Evolutionary conservation across 2,797 vertebrate genomes (phyloP).

Genomic region (Myripristis murdjan): DNA sequence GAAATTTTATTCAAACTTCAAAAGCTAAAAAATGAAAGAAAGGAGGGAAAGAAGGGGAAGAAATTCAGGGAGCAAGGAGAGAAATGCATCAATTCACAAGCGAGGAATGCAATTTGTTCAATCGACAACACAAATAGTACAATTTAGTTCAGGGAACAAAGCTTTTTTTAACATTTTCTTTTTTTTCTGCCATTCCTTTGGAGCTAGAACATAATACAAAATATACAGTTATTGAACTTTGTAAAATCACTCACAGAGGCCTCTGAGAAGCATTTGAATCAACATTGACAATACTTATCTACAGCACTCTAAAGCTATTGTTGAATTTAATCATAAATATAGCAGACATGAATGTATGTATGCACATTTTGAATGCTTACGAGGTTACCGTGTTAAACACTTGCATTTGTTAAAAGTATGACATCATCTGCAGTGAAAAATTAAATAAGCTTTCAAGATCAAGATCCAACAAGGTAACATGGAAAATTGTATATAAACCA

Average conservation of each 20-base stretch:
- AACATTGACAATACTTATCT: conserved; percentile 90
- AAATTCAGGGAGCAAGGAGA: conserved; percentile 73
- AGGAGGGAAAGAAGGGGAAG: conserved; percentile 66
- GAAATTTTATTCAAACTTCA: conserved; percentile 89
- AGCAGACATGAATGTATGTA: conserved; percentile 81
- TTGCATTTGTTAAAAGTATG: conserved; percentile 81
- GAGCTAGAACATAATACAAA: conserved; percentile 93
- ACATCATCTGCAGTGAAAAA: conserved; percentile 84
- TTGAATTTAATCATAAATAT: conserved; percentile 87
- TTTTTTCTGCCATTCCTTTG: conserved; percentile 86
- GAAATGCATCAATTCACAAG: conserved; percentile 87
- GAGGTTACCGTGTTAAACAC: conserved; percentile 84
- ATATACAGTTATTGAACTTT: conserved; percentile 92
- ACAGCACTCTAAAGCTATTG: conserved; percentile 88
- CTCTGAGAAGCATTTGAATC: conserved; percentile 89
- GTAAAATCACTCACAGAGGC: conserved; percentile 91
- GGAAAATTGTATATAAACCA: conserved; percentile 75
- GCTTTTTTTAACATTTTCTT: conserved; percentile 85
- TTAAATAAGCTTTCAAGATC: conserved; percentile 84
- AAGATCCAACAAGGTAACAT: conserved; percentile 62
- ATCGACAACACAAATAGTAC: conserved; percentile 88
- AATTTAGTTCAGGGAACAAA: conserved; percentile 91
- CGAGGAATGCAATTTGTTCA: conserved; percentile 90
- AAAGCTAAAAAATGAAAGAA: conserved; percentile 83
- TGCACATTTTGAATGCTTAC: conserved; percentile 80